Evolutionary conservation across 2,113 vertebrate species (phyloP), one percentile per base, ranked within the genome.

Genomic region (Oophaga pumilio): DNA sequence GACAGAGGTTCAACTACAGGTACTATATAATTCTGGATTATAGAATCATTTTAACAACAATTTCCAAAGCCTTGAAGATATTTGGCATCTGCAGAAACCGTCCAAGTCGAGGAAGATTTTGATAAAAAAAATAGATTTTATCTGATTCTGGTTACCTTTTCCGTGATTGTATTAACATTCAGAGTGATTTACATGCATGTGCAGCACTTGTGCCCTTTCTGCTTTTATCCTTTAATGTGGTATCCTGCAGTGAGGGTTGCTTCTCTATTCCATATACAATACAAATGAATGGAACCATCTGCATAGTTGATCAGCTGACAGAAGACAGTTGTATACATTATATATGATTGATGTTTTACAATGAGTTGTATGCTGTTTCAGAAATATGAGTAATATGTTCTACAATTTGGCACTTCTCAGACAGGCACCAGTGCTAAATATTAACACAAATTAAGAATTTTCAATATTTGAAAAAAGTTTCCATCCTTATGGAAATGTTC

Each of bases 241-340:
- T 53, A 68, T 83, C 81, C 64, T 53, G 62, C 64, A 17, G 62
- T 53, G 80, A 82, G 62, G 7, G 43, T 24, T 66, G 76, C 22
- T 52, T 68, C 53, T 24, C 52, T 68, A 69, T 68, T 82, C 33
- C 81, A 83, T 69, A 83, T 53, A 69, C 26, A 52, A 53, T 24
- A 83, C 49, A 69, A 83, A 53, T 82, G 76, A 28, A 86, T 57
- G 76, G 71, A 52, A 80, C 52, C 64, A 86, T 53, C 76, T 80
- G 85, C 76, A 86, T 78, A 79, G 49, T 64, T 33, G 76, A 86
- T 79, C 64, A 86, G 15, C 74, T 86, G 85, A 68, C 74, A 79
- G 28, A 43, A 68, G 60, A 79, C 17, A 33, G 52, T 26, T 26
- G 73, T 57, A 77, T 85, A 85, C 68, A 86, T 86, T 86, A 20